These are phyloP conservation scores for Catostomus latipinnis DNA, from an alignment of 2,797 vertebrate species.

Conservation along the genomic window DNA sequence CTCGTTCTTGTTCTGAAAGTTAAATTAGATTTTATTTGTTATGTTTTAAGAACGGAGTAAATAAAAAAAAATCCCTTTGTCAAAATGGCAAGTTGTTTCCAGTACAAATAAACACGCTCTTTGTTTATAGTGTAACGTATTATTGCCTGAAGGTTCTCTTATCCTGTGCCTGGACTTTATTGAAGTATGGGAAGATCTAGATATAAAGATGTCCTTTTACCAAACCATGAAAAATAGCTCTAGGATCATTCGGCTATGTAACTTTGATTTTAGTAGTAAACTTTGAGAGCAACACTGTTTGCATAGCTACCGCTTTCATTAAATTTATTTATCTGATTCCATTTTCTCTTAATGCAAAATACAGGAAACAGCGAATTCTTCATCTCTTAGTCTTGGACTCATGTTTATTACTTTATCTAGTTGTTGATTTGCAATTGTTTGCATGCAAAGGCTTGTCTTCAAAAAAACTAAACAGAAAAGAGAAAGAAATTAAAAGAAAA, in stretches of 20 bases:
- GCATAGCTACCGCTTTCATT: slow-evolving; percentile 10
- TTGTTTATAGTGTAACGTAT: slow-evolving; percentile 59
- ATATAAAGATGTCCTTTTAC: slow-evolving; percentile 60
- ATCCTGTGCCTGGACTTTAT: slow-evolving; percentile 70
- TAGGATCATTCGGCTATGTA: neutral
- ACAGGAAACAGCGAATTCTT: neutral
- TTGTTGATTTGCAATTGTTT: neutral
- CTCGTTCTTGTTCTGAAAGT: slow-evolving; percentile 27
- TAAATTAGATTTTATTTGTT: slow-evolving; percentile 43
- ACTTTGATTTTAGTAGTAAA: slow-evolving; percentile 9
- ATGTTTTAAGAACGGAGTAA: slow-evolving; percentile 44
- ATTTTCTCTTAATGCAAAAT: neutral
- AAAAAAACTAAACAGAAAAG: neutral
- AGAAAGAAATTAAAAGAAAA: neutral
- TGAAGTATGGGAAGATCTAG: slow-evolving; percentile 66
- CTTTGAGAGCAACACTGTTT: neutral
- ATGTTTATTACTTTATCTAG: neutral
- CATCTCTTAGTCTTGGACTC: neutral
- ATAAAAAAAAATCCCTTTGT: slow-evolving; percentile 47
- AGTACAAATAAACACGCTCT: slow-evolving; percentile 68
- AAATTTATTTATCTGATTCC: neutral
- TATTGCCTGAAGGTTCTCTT: slow-evolving; percentile 70
- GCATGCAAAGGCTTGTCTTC: neutral
- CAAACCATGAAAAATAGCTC: slow-evolving; percentile 33
- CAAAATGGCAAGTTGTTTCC: slow-evolving; percentile 54